Evolutionary conservation across 1,140 invertebrate species (phyloP).

Genomic region (Ceratosolen solmsi): DNA sequence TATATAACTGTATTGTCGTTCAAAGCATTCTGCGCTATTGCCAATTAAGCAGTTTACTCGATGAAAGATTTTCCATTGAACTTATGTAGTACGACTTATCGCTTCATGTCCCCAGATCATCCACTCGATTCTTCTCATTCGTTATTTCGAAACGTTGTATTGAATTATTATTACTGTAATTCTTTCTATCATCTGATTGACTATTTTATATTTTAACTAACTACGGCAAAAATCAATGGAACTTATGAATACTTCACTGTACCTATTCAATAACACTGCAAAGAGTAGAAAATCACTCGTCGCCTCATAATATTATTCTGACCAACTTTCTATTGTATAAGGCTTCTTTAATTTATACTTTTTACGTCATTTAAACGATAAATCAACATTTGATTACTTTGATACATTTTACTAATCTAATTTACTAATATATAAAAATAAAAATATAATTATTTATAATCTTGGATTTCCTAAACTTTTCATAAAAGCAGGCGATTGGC

Average conservation of each 20-base stretch:
- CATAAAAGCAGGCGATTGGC: no score
- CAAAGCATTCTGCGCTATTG: conserved; percentile 12
- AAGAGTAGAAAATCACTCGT: background rate
- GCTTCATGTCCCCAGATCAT: background rate
- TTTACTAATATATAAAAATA: no score
- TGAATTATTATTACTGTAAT: conserved; percentile 23
- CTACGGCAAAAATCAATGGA: no score
- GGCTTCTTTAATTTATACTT: no score
- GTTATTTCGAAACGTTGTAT: conserved; percentile 11
- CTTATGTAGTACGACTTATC: background rate
- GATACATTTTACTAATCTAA: no score
- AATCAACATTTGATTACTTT: no score
- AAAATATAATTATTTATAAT: no score
- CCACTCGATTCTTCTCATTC: conserved; percentile 19
- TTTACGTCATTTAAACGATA: no score
- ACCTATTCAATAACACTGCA: background rate
- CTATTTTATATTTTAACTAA: background rate
- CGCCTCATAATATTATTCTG: background rate
- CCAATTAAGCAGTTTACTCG: conserved; percentile 47
- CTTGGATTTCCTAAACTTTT: no score
- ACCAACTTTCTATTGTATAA: background rate
- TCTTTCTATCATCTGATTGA: background rate
- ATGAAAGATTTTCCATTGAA: conserved; percentile 26
- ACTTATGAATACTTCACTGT: background rate
- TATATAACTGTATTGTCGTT: conserved; percentile 32